Conservation (phyloP, 2,113 vertebrate species). For the Nerophis lumbriciformis region DNA sequence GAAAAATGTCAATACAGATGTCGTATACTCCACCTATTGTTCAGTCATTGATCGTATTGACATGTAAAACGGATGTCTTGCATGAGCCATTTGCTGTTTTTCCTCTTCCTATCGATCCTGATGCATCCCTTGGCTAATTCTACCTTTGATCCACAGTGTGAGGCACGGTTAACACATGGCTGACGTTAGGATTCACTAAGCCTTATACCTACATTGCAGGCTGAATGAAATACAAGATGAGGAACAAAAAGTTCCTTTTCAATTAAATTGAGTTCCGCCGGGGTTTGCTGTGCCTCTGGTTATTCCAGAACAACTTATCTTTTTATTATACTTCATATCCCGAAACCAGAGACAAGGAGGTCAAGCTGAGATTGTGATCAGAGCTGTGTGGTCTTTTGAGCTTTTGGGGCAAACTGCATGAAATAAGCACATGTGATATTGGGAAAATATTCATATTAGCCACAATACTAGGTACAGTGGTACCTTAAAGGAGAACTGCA, state of each 20-base stretch:
- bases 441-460: not conserved
- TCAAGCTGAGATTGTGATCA: conserved; percentile 18
- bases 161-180: conserved; percentile 17
- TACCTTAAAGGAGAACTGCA: too few species aligned
- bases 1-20: conserved; percentile 20
- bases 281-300: conserved; percentile 7
- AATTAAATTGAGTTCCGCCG: conserved; percentile 5
- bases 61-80: conserved; percentile 46
- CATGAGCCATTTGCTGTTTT: conserved; percentile 43
- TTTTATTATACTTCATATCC: conserved; percentile 27
- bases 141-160: conserved; percentile 40
- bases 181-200: conserved; percentile 32
- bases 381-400: conserved; percentile 2
- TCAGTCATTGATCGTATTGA: conserved; percentile 50
- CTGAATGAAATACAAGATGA: not conserved
- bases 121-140: conserved; percentile 46
- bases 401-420: conserved; percentile 17
- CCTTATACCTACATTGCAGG: conserved; percentile 16
- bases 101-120: conserved; percentile 39
- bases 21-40: conserved; percentile 38
- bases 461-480: not conserved
- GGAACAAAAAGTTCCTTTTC: not conserved
- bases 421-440: too few species aligned
- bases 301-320: conserved; percentile 20
- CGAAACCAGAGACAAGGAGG: conserved; percentile 17